phyloP scores from a whole-genome alignment of 1,140 invertebrate genomes.

The Ceratina japonica region DNA sequence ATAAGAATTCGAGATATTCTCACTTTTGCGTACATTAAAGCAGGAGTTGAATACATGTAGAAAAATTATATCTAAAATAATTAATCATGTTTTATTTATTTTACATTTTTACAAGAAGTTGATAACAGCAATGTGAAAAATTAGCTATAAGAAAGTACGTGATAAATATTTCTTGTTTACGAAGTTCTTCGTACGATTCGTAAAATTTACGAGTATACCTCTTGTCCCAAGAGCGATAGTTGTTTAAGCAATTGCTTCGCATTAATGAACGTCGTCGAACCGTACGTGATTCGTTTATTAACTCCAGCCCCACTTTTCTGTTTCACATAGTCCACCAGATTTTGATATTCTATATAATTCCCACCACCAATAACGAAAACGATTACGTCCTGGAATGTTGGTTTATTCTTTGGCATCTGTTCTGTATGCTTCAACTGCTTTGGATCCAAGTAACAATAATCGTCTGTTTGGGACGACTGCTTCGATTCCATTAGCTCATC shows the following conservation, averaged over 20 bases:
- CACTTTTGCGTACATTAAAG: too few relatives aligned
- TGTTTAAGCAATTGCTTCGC: constrained; percentile 96
- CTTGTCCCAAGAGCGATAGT: constrained; percentile 87
- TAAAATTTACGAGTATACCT: constrained; percentile 80
- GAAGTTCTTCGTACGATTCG: neutral
- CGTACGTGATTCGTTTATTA: constrained; percentile 94
- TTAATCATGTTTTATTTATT: constrained; percentile 54
- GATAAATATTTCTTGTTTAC: constrained; percentile 23
- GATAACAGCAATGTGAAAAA: constrained; percentile 32
- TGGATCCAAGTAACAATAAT: constrained; percentile 95
- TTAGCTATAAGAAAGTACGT: constrained; percentile 22
- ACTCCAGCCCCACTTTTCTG: constrained; percentile 86
- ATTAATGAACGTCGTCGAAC: constrained; percentile 95
- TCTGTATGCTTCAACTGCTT: constrained; percentile 90
- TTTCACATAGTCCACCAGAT: constrained; percentile 97
- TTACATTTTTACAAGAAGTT: constrained; percentile 57
- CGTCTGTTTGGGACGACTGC: constrained; percentile 88
- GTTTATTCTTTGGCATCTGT: constrained; percentile 82
- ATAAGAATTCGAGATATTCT: too few relatives aligned
- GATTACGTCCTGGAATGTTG: constrained; percentile 92
- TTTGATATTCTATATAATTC: constrained; percentile 99
- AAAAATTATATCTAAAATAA: constrained; percentile 62
- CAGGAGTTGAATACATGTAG: constrained; percentile 17
- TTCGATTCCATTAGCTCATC: constrained; percentile 95
- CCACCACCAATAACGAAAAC: constrained; percentile 99